Percentiles rank a stretch among this genome's conserved stretches.
Evolutionary conservation across 2,797 vertebrate species (phyloP).

Genomic region (Notamacropus eugenii): DNA sequence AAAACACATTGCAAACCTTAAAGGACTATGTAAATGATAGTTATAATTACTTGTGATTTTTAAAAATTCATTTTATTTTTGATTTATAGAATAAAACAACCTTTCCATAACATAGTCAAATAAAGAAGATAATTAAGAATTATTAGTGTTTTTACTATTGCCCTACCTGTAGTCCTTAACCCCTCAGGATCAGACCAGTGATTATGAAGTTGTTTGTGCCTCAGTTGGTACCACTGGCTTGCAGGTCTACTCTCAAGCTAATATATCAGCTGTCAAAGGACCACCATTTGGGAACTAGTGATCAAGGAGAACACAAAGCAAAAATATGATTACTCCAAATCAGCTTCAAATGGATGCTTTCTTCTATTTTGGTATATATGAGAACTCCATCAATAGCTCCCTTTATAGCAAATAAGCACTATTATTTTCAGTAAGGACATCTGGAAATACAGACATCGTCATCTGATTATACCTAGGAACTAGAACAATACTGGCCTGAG

Average conservation of each 20-base stretch:
- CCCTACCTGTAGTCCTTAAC: background rate
- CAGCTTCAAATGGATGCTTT: background rate
- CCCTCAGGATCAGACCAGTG: background rate
- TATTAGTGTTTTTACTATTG: background rate
- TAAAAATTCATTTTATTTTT: background rate
- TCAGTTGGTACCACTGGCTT: background rate
- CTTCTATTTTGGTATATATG: background rate
- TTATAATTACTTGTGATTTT: background rate
- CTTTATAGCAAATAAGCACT: background rate
- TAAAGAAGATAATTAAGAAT: background rate
- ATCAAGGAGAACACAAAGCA: constrained; percentile 11
- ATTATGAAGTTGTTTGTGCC: background rate
- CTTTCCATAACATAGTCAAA: background rate
- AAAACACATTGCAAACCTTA: background rate
- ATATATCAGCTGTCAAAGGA: background rate
- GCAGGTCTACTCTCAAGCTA: background rate
- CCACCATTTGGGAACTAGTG: background rate
- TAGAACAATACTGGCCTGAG: background rate
- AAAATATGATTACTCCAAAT: background rate
- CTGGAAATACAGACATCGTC: constrained; percentile 15
- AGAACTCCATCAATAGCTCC: background rate
- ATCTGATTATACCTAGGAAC: background rate
- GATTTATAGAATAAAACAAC: background rate
- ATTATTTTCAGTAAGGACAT: constrained; percentile 22
- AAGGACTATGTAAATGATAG: background rate